These are phyloP conservation scores for Jacana jacana DNA, from an alignment of 2,113 vertebrate genomes.

Conservation along the genomic window DNA sequence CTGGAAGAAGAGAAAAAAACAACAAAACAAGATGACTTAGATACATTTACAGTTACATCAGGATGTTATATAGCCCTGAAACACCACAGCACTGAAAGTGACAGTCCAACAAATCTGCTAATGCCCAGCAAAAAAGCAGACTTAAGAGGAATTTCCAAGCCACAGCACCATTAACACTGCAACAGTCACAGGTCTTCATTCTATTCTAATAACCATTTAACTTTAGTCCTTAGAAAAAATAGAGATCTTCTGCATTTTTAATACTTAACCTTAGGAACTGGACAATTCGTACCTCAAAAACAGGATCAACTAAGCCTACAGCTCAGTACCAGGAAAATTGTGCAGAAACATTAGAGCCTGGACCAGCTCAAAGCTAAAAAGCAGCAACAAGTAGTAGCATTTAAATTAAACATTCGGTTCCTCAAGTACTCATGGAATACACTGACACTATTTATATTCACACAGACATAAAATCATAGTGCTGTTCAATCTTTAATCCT, in stretches of 20 bases:
- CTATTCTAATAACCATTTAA: neutral
- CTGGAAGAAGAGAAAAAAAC: conserved; percentile 31
- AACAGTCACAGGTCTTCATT: neutral
- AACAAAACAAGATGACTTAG: neutral
- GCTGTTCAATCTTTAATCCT: neutral
- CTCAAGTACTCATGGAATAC: neutral
- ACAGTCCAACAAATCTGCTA: neutral
- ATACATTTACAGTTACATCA: neutral
- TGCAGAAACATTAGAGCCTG: neutral
- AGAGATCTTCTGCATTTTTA: neutral
- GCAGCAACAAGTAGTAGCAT: neutral
- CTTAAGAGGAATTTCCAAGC: neutral
- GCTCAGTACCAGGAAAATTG: neutral
- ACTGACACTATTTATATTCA: neutral
- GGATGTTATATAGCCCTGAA: neutral
- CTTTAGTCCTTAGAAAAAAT: neutral
- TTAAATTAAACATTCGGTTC: neutral
- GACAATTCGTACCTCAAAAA: neutral
- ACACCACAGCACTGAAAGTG: neutral
- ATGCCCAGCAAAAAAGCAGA: neutral
- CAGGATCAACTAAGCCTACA: neutral
- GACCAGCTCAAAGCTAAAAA: neutral
- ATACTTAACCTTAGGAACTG: neutral
- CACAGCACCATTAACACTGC: neutral
- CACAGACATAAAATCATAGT: neutral